phyloP scores from a whole-genome alignment of 2,113 vertebrate species.

The Petroica traversi region DNA sequence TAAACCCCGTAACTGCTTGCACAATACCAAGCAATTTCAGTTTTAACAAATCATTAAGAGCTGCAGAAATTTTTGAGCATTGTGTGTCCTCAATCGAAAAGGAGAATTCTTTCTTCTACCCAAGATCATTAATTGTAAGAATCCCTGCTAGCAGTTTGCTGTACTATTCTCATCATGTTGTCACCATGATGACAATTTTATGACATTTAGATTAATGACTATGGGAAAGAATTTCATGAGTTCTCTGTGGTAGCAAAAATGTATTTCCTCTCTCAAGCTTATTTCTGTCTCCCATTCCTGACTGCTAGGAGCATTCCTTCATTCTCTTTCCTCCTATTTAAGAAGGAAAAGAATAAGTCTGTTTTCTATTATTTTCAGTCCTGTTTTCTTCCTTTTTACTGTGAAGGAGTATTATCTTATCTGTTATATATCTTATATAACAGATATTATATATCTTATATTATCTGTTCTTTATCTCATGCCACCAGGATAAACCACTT shows the following conservation, averaged over 20 bases:
- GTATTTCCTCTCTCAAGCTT: neutral
- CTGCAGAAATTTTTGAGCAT: neutral
- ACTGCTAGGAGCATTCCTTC: neutral
- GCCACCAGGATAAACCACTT: neutral
- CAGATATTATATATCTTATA: no score
- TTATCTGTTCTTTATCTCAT: neutral
- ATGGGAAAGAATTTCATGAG: neutral
- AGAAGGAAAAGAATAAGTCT: neutral
- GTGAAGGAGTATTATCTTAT: no score
- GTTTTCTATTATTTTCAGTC: neutral
- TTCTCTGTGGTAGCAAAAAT: neutral
- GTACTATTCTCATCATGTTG: neutral
- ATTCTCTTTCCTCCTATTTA: neutral
- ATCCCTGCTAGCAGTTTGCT: neutral
- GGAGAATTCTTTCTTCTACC: neutral
- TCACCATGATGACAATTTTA: neutral
- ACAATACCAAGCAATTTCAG: neutral
- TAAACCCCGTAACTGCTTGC: neutral
- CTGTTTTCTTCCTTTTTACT: neutral
- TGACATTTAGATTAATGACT: neutral
- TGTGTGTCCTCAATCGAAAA: neutral
- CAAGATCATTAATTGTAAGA: neutral
- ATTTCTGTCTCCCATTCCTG: neutral
- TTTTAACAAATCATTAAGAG: neutral
- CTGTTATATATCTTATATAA: no score